A percentile compares a stretch with the other conserved stretches of the same genome.
Conservation (phyloP, 2,113 vertebrate species). For the Sprattus sprattus region DNA sequence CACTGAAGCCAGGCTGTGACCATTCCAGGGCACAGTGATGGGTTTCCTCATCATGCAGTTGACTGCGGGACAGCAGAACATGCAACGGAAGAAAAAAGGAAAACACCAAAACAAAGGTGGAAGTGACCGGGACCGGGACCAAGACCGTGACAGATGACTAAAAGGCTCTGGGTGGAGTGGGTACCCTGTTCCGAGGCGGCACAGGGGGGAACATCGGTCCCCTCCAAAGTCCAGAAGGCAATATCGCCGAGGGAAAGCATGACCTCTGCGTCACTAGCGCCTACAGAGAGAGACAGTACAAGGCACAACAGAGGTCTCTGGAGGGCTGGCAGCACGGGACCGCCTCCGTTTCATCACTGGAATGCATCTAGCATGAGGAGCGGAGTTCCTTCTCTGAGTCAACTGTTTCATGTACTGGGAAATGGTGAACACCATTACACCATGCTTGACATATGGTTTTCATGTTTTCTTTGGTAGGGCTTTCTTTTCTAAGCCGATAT, state of each 20-base stretch:
- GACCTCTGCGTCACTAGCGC: conserved; percentile 70
- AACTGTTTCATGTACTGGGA: background rate
- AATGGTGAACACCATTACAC: background rate
- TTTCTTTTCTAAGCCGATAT: background rate
- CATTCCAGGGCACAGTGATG: background rate
- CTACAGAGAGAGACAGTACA: conserved; percentile 52
- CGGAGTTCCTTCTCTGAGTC: background rate
- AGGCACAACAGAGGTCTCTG: conserved; percentile 11
- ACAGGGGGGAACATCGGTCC: conserved; percentile 68
- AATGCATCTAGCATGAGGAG: background rate
- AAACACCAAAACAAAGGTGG: background rate
- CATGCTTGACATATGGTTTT: background rate
- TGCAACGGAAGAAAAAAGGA: background rate
- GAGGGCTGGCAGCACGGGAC: background rate
- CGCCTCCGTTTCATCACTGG: background rate
- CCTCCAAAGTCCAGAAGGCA: conserved; percentile 77
- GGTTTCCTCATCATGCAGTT: conserved; percentile 16
- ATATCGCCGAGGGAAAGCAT: conserved; percentile 74
- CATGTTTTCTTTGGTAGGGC: background rate
- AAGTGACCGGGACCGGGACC: background rate
- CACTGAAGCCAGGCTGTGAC: background rate
- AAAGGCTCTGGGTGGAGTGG: conserved; percentile 16
- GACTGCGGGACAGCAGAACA: conserved; percentile 2
- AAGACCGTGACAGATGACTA: conserved; percentile 28
- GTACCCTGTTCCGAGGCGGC: conserved; percentile 63